Evolutionary conservation across 2,888 invertebrate species (phyloP), one percentile per base, ranked within the genome.

Genomic region (Folsomia candida): DNA sequence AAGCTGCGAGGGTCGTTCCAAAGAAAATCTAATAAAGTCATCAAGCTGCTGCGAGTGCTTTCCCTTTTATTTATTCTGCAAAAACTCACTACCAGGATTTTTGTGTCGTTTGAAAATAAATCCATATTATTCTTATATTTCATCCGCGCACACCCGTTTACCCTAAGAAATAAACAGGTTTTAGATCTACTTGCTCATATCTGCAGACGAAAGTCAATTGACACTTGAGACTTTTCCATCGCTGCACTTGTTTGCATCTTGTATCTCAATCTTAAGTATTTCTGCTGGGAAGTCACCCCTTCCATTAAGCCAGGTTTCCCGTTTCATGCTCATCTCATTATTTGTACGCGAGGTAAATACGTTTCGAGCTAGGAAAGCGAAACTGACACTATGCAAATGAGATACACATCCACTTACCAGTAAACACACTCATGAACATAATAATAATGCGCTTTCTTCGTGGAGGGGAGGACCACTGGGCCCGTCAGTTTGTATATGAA

Each of bases 21-120:
- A 24, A 63, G 73, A 66, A 68, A 73, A 73, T 73, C 73, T 68
- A 73, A 73, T 70, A 62, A 73, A 51, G 60, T 64, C 59, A 6
- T n/a, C 59, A 59, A 24, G 51, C 26, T 20, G 54, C n/a, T n/a
- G n/a, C n/a, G n/a, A n/a, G 47, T 61, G 51, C 62, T 59, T 27
- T 61, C 51, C n/a, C 54, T 54, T 54, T 54, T 54, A 54, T 54
- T 54, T n/a, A 54, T 54, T 54, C 20, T 20, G 6, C 37, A 37
- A 54, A 6, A 18, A 9, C 47, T 47, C 47, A 47, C 47, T 47
- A 47, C 47, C 9, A 47, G 18, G 18, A 18, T 47, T 47, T n/a
- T n/a, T n/a, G n/a, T n/a, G n/a, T n/a, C n/a, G n/a, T n/a, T n/a
- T n/a, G n/a, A n/a, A n/a, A n/a, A n/a, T n/a, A n/a, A n/a, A n/a